Evolutionary conservation across 2,888 invertebrate genomes (phyloP), one percentile per base, ranked within the genome.

Genomic region (Nemoura dubitans): DNA sequence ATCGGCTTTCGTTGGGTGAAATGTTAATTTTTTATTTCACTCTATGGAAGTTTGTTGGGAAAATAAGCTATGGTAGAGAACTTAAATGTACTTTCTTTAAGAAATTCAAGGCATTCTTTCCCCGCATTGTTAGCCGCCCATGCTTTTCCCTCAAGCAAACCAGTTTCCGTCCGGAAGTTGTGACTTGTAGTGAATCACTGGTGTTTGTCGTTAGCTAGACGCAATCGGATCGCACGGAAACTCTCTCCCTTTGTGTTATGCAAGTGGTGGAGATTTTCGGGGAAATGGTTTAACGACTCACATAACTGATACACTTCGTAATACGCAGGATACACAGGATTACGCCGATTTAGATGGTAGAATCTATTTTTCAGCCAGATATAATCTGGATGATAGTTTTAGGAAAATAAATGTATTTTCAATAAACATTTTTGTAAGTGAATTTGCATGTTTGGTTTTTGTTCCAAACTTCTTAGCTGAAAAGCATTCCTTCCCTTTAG

Each of bases 261-360:
- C 36, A 36, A 36, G 10, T 36, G 36, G 36, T 14, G 21, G 59
- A 21, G 59, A 21, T 59, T 80, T 26, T 59, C 21, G 59, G 59
- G 27, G 27, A 81, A 83, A 16, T 28, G 25, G 16, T 26, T 43
- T 59, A 78, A 87, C 87, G 86, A 59, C 85, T 82, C 76, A 30
- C 87, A 87, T 87, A 85, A 86, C 85, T 86, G 86, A 86, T 83
- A 85, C 87, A 87, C 86, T 86, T 76, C 5, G 16, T 36, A 3
- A 3, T 36, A 36, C 10, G 36, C 36, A 36, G 36, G 36, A 36
- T 36, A 36, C 3, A 36, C 59, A 59, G 59, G 59, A 59, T n/a
- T 2, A 21, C 59, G 21, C 21, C 59, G 21, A 10, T 59, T 7
- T 10, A 21, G 14, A 59, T 21, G 59, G 16, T 59, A 59, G 10